Base-by-base conservation (phyloP, 2,797 vertebrate genomes). In the Chromis chromis region DNA sequence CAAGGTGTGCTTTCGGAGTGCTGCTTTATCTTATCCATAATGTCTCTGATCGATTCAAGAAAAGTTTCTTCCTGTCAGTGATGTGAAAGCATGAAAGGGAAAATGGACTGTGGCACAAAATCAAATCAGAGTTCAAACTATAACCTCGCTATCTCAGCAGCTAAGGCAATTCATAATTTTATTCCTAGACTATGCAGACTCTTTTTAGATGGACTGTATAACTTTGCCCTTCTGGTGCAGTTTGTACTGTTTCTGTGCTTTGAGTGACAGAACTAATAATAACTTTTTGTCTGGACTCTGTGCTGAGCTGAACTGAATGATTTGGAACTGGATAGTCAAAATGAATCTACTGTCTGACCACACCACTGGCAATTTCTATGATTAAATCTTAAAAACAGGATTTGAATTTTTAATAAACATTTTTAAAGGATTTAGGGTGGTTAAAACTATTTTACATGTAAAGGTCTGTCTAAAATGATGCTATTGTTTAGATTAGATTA, bases 181-280 rank as follows among this genome's bases (percentile, higher is more conserved):
- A 70, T 65, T 76, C 25, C 31, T 28, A 19, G 53, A 11, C 16
- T 19, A 24, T 13, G 10, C 44, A 40, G 62, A 66, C 73, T 74
- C 57, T 17, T 46, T 70, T 80, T 59, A 67, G 56, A 76, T 58
- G 40, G 28, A 48, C 27, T 31, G 16, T 49, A 61, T 52, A 77
- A 25, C 56, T 70, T 57, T 48, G 19, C 7, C 21, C 36, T 9
- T 40, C 28, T 66, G 17, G 64, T 62, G 33, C 59, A 22, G 14
- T 57, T 65, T 39, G 33, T 17, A 54, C 17, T 4, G 4, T 62
- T 66, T 44, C 16, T 31, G 31, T 31, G 31, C 31, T 52, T 55
- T 39, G 27, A 65, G 36, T 25, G 50, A 63, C n/a, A 48, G 46
- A n/a, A 9, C 46, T 48, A 19, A n/a, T 6, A 44, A 39, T 10